Evolutionary conservation across 2,797 vertebrate species (phyloP), one percentile per base, ranked within the genome.

Genomic region (Chiloscyllium punctatum): DNA sequence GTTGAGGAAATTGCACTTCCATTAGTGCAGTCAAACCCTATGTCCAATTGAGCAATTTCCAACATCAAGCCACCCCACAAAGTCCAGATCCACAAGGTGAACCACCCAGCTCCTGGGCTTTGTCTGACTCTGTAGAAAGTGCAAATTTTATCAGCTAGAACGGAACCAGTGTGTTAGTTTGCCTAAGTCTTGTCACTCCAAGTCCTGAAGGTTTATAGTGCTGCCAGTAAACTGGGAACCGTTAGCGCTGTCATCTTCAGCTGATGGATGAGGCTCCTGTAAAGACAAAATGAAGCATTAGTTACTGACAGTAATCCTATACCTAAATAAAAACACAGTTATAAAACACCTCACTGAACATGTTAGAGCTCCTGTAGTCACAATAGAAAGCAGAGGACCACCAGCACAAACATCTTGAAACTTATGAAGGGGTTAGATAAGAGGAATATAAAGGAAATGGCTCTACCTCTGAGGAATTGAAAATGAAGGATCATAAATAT

Each of bases 191-290:
- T 51, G 1, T 98, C 97, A 98, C 96, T 98, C 98, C 97, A 99
- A 97, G 97, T 99, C 99, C 97, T 98, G 98, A 11, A 99, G 97
- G 96, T 99, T 99, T 97, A 99, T 98, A 96, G 98, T 99, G 97
- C 99, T 99, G 97, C 98, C 98, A 91, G 98, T 98, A 97, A 99
- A 98, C 97, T 98, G 98, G 4, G 98, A 98, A 96, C 98, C 98
- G 97, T 98, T 98, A 0, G 98, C 98, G 94, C 98, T 97, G 96
- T 98, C 98, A 0, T 98, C 98, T 96, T 98, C 98, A 0, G 98
- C 96, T 96, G 98, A 98, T 94, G 98, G 98, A 9, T 98, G 98
- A 21, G 98, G 98, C 30, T 99, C 99, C 99, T 99, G 97, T 95
- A 95, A 95, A 97, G 27, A 77, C 42, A 7, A 69, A 77, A 53